Conservation (phyloP, 1,140 invertebrate genomes). For the Pygmarrhopalites habei region DNA sequence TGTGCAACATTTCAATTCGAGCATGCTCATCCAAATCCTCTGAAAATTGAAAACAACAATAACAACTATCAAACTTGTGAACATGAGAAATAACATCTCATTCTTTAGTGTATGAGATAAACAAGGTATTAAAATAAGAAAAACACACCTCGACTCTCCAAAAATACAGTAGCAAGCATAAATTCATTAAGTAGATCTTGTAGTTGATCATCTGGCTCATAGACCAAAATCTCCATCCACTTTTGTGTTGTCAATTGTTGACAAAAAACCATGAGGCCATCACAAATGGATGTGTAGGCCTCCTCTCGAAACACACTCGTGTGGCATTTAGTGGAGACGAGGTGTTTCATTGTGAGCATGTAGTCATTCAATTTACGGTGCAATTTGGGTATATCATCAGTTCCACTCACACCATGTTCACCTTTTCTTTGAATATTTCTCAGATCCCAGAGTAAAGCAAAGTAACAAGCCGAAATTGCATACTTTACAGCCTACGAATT, state of each 20-base stretch:
- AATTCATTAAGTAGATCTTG: conserved; percentile 80
- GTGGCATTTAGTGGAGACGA: conserved; percentile 52
- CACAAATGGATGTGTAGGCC: conserved; percentile 89
- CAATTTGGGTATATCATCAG: conserved; percentile 33
- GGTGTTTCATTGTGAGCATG: conserved; percentile 63
- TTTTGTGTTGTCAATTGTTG: conserved; percentile 63
- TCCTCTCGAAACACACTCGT: conserved; percentile 51
- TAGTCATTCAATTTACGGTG: conserved; percentile 59
- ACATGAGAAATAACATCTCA: no score
- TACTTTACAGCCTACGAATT: conserved; percentile 70
- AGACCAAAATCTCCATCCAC: conserved; percentile 62
- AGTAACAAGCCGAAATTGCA: conserved; percentile 79
- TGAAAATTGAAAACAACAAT: no score
- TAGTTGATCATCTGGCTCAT: conserved; percentile 70
- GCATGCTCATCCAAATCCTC: conserved; percentile 79
- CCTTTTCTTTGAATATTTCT: conserved; percentile 67
- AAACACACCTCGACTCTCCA: conserved; percentile 74
- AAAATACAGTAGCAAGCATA: conserved; percentile 89
- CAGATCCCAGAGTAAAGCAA: conserved; percentile 82
- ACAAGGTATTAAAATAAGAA: no score
- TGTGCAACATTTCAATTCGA: conserved; percentile 92
- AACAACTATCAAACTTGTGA: neutral
- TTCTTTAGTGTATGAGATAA: no score
- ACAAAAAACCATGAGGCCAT: conserved; percentile 90
- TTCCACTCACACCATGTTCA: conserved; percentile 49